Conservation (phyloP, 2,888 invertebrate species). For the Reticulitermes lucifugus region DNA sequence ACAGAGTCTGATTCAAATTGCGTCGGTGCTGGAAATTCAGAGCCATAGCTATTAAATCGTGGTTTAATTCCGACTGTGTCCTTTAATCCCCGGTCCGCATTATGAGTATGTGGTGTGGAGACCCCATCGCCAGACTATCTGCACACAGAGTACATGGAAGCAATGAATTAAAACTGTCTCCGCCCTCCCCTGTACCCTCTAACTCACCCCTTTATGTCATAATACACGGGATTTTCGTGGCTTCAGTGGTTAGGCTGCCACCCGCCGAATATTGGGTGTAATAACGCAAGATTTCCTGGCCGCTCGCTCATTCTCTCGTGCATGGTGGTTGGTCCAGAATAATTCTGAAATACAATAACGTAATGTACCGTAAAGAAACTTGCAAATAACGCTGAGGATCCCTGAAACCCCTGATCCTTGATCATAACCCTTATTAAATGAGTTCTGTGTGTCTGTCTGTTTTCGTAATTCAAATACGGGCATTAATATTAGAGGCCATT, state of each 20-base stretch:
- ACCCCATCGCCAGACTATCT: not conserved
- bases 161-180: constrained; percentile 17
- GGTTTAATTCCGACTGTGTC: not conserved
- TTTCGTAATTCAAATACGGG: no score
- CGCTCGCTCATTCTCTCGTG: not conserved
- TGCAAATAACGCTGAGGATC: not conserved
- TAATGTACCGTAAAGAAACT: not conserved
- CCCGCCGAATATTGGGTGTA: constrained; percentile 17
- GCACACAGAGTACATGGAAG: not conserved
- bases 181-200: not conserved
- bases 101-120: not conserved
- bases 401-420: no score
- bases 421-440: no score
- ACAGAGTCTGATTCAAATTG: not conserved
- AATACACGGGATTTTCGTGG: constrained; percentile 18
- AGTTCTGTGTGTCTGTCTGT: no score
- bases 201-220: not conserved
- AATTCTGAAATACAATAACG: not conserved
- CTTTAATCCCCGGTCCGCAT: not conserved
- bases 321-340: not conserved
- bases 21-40: not conserved
- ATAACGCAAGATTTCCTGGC: not conserved
- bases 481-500: no score
- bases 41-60: not conserved
- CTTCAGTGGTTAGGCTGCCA: not conserved